These are phyloP conservation scores for Temnothorax rugatulus DNA, from an alignment of 2,888 invertebrate species.

Conservation along the genomic window DNA sequence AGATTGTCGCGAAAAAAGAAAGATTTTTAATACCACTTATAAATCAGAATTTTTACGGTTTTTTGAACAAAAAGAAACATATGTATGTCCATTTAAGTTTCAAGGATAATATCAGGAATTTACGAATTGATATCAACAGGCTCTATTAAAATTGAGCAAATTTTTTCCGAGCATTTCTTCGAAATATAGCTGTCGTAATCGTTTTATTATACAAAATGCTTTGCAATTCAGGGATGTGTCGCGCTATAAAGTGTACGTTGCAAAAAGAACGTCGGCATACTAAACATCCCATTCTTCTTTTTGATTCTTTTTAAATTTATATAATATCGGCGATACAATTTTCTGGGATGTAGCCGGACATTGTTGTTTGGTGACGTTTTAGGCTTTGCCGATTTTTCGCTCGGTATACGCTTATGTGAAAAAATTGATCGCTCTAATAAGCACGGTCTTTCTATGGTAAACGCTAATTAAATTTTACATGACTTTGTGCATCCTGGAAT, in stretches of 20 bases:
- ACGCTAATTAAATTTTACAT: constrained; percentile 48
- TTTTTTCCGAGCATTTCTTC: background rate
- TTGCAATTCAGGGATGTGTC: constrained; percentile 3
- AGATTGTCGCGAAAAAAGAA: background rate
- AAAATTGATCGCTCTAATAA: constrained; percentile 57
- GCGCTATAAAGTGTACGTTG: background rate
- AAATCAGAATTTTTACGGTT: background rate
- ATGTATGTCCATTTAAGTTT: background rate
- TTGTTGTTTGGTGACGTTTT: constrained; percentile 52
- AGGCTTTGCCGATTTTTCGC: constrained; percentile 52
- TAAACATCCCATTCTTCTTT: constrained; percentile 32
- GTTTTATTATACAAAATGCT: background rate
- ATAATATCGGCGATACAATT: constrained; percentile 18
- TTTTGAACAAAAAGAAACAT: background rate
- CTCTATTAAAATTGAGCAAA: background rate
- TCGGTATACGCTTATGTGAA: constrained; percentile 50
- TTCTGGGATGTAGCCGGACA: constrained; percentile 14
- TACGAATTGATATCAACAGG: background rate
- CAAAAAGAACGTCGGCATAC: constrained; percentile 15
- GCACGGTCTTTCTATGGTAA: constrained; percentile 4
- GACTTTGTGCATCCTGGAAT: constrained; percentile 32
- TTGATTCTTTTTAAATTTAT: constrained; percentile 28
- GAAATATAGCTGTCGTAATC: constrained; percentile 1
- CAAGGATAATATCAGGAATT: background rate
- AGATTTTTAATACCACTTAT: background rate